Evolutionary conservation across 2,113 vertebrate genomes (phyloP), one percentile per base, ranked within the genome.

Genomic region (Platichthys stellatus): DNA sequence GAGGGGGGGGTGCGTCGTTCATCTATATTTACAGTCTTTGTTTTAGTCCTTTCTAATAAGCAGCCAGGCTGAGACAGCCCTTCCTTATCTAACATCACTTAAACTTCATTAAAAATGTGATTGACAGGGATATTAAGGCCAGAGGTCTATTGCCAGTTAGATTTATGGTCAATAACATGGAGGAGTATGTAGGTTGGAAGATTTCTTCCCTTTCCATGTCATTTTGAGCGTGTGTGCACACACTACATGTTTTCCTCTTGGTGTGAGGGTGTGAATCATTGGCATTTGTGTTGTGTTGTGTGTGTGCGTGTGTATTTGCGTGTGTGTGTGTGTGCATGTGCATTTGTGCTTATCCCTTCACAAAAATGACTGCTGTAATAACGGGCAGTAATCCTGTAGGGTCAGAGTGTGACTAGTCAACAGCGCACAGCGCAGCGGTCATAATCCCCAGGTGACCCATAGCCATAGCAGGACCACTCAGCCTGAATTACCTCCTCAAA

Each of bases 401-500:
- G 89, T 89, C 86, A 90, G 15, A 18, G 74, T 90, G 80, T 81
- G 5, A 21, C 79, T 57, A 67, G 76, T 87, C 67, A 76, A 92
- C 89, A 88, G 63, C 45, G 61, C 57, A 24, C 78, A 76, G 68
- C 69, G 62, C 67, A 81, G 21, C 20, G 72, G 71, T 82, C 81
- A 80, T 58, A 79, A 84, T 78, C 72, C 86, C 83, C 84, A 3
- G 3, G 77, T 88, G 90, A 90, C 84, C 81, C 72, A 70, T 75
- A 73, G 65, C 78, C 59, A 47, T 21, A 57, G 85, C 69, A 21
- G 61, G 57, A 76, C 76, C 85, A 88, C 86, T 91, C 80, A 73
- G 78, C 83, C 80, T 76, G 78, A 88, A 93, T 91, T 76, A 90
- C 79, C 86, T 90, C 77, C 64, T 90, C 78, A 88, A 85, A 87